Conservation (phyloP, 1,140 invertebrate species). For the Danaus melanippus region DNA sequence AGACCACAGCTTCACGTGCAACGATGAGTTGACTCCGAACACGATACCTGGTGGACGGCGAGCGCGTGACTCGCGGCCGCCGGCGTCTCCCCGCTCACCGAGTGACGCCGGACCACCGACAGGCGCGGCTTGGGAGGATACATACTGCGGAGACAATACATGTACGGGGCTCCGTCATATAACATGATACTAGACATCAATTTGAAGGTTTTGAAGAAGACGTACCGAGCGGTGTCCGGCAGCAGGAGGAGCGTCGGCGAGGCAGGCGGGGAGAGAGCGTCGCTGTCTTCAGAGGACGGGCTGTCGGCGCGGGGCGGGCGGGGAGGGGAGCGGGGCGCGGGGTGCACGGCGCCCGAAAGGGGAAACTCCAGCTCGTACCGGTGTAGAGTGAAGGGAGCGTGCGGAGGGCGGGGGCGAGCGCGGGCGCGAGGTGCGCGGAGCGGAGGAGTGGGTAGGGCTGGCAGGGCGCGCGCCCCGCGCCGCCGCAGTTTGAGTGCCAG, state of each 20-base stretch:
- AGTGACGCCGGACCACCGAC: slow-evolving; percentile 83
- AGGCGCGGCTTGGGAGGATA: slow-evolving; percentile 84
- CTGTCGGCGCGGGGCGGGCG: slow-evolving; percentile 9
- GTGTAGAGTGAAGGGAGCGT: slow-evolving; percentile 4
- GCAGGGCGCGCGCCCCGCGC: slow-evolving; percentile 23
- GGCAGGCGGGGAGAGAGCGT: slow-evolving; percentile 47
- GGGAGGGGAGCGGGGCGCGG: neutral
- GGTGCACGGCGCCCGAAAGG: neutral
- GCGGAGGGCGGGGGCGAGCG: slow-evolving; percentile 12
- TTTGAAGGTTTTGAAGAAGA: too few species aligned
- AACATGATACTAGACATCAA: neutral
- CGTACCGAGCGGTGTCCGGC: slow-evolving; percentile 28
- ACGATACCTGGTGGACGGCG: slow-evolving; percentile 76
- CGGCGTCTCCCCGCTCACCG: slow-evolving; percentile 88
- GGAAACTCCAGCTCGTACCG: slow-evolving; percentile 24
- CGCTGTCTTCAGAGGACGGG: slow-evolving; percentile 36
- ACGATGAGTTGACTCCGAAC: too few species aligned
- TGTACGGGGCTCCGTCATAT: too few species aligned
- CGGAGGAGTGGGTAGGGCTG: slow-evolving; percentile 21
- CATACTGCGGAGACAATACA: slow-evolving; percentile 45
- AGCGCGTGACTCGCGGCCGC: slow-evolving; percentile 74
- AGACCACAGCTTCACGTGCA: too few species aligned
- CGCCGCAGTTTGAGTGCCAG: slow-evolving; percentile 34
- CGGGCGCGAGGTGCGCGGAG: slow-evolving; percentile 15
- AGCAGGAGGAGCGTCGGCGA: slow-evolving; percentile 32